Base-by-base conservation (phyloP, 2,888 invertebrate genomes). In the Spilarctia lutea region DNA sequence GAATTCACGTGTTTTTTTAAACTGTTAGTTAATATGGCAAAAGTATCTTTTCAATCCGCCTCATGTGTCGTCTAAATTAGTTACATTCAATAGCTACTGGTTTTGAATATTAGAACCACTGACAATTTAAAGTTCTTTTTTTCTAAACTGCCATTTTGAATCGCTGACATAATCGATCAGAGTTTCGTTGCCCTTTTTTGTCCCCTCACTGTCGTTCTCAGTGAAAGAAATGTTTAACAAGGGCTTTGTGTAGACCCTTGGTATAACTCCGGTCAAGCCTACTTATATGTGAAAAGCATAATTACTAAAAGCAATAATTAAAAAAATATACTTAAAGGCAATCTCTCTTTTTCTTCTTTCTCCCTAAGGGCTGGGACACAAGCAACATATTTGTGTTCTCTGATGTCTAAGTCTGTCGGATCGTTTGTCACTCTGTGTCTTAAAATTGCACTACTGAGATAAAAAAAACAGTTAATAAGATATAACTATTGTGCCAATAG, bases 401-500 rank as follows among this genome's bases (percentile, higher is more conserved):
- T 16, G 45, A 16, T 45, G 16, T 11, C 39, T 39, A 35, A 3
- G 20, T 48, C 48, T 24, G 56, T 10, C n/a, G 10, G n/a, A n/a
- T 56, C n/a, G 56, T 56, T n/a, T 56, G 56, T 24, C 24, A 60
- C 4, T 4, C 27, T 60, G 18, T 16, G 30, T 30, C 30, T 27
- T 30, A 16, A 63, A 63, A 30, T 63, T 8, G 30, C 27, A 30
- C 11, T 60, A 30, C 27, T 18, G 16, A 63, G 60, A 63, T n/a
- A 18, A 30, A 30, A 30, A n/a, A 60, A 63, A 18, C 8, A 18
- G 63, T 63, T 27, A 30, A 63, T 30, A 63, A 30, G 30, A 30
- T 63, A n/a, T 20, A 27, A 11, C 63, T 7, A 63, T 69, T 56
- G 75, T 69, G 48, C 79, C 79, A 83, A 79, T 68, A 83, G 86